Evolutionary conservation across 1,140 invertebrate genomes (phyloP).

Genomic region (Pectinophora gossypiella): DNA sequence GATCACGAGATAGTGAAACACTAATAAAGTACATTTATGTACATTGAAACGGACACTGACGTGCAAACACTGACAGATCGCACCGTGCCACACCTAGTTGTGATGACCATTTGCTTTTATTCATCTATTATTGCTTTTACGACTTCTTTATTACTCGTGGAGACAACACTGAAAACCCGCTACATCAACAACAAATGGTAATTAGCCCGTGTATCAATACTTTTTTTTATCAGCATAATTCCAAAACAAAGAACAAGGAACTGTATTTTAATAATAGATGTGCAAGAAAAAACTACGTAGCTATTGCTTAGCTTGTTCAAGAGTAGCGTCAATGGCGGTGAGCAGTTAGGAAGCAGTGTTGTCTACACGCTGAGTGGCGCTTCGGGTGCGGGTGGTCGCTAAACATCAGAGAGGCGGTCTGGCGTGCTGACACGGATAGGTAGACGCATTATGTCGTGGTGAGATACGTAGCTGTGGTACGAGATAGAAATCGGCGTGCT

Average conservation of each 20-base stretch:
- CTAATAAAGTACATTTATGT: constrained; percentile 11
- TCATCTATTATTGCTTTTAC: constrained; percentile 44
- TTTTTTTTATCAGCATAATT: too few species aligned
- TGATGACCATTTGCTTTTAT: constrained; percentile 61
- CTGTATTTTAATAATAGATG: too few species aligned
- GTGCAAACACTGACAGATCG: constrained; percentile 44
- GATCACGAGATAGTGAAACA: constrained; percentile 1
- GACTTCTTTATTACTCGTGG: constrained; percentile 29
- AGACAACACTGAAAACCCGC: constrained; percentile 55
- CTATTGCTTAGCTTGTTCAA: too few species aligned
- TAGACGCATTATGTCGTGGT: too few species aligned
- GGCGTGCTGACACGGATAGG: too few species aligned
- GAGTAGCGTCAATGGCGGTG: too few species aligned
- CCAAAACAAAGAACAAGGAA: too few species aligned
- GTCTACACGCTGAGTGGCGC: constrained; percentile 33
- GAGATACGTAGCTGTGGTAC: too few species aligned
- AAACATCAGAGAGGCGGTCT: constrained; percentile 27
- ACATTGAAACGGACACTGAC: constrained; percentile 28
- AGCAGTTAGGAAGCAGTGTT: constrained; percentile 30
- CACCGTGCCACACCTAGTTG: constrained; percentile 66
- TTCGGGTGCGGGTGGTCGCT: constrained; percentile 64
- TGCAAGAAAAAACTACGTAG: too few species aligned
- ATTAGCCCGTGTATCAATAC: too few species aligned
- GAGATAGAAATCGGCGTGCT: too few species aligned
- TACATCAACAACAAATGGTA: too few species aligned